These are phyloP conservation scores for Tupaia tana DNA, from an alignment of 2,113 vertebrate species.

Conservation along the genomic window DNA sequence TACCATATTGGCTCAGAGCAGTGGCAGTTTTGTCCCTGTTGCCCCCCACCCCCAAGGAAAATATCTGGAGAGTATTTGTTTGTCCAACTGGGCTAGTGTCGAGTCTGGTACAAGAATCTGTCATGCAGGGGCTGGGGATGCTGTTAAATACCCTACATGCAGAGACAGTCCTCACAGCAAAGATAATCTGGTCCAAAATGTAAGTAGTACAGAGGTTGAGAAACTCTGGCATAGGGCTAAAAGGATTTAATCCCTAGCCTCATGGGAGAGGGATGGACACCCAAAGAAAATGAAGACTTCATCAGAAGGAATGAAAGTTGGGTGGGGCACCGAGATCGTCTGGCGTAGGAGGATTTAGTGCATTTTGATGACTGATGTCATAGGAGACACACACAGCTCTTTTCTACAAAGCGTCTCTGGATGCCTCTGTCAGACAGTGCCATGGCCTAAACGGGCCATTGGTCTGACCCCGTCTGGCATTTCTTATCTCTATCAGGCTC, in stretches of 20 bases:
- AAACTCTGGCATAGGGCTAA: background rate
- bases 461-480: slow-evolving; percentile 68
- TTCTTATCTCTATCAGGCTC: slow-evolving; percentile 66
- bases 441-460: background rate
- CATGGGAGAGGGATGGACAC: accelerated
- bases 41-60: background rate
- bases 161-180: background rate
- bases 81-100: background rate
- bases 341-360: background rate
- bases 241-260: background rate
- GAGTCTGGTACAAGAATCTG: background rate
- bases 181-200: background rate
- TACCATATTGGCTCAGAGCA: background rate
- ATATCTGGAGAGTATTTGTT: background rate
- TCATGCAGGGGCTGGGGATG: background rate
- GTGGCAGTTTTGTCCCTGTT: background rate
- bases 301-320: accelerated
- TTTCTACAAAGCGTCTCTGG: background rate
- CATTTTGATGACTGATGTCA: background rate
- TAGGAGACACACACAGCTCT: background rate
- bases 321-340: background rate
- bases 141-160: background rate
- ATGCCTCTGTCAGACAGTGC: slow-evolving; percentile 45
- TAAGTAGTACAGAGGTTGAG: background rate
- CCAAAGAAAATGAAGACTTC: background rate